Evolutionary conservation across 1,140 invertebrate species (phyloP), one percentile per base, ranked within the genome.

Genomic region (Lasioglossum baleicum): DNA sequence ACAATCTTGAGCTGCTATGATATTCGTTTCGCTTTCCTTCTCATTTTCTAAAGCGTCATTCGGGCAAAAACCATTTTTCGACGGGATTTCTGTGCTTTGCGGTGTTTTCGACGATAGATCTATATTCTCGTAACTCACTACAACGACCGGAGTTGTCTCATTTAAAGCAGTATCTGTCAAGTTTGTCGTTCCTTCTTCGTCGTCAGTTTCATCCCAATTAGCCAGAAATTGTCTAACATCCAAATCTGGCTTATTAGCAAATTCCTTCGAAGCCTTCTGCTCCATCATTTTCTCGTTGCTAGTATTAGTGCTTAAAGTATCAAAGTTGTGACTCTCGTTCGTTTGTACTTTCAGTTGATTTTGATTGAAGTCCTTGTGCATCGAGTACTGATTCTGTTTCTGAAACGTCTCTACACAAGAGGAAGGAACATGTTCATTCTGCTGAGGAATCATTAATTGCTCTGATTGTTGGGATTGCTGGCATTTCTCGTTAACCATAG

Each of bases 161-260:
- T 69, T 90, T n/a, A 88, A 51, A 42, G 83, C 74, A 13, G 88
- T 75, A 56, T 83, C 76, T 0, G 84, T 73, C 11, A 90, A 51
- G 53, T 83, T 91, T 0, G 78, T 58, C 42, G 82, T 78, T 0
- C 85, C 68, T 20, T 93, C 92, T 63, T 93, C 92, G 4, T 93
- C 92, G 60, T 92, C 91, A 0, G 90, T 91, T 44, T 93, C 93
- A 56, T 93, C 92, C 93, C 93, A 94, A 48, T 87, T 94, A 0
- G 91, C 93, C 15, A 94, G 74, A 81, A 93, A 94, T 44, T 94
- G 92, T 17, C 93, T 87, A 13, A 94, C 91, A 44, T 94, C 93
- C 0, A 93, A 74, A 6, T 91, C 88, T 2, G 92, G 93, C 61
- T 93, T 93, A 44, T 93, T 87, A 4, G 91, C 89, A 26, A 93